Conservation (phyloP, 2,797 vertebrate species). For the Amblyopsis hoosieri region DNA sequence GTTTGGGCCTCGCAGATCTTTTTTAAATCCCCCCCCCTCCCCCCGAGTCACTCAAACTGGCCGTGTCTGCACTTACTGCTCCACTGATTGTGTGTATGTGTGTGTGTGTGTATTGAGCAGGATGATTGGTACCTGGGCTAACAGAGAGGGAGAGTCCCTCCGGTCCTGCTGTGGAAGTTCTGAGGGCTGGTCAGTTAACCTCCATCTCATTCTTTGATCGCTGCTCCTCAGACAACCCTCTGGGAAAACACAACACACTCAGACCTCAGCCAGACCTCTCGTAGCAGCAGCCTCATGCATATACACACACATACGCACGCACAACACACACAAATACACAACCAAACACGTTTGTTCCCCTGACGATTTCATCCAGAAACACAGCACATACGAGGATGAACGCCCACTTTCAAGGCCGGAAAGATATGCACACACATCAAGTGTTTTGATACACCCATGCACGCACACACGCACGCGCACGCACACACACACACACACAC, state of each 20-base stretch:
- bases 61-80: slow-evolving; percentile 53
- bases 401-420: slow-evolving; percentile 4
- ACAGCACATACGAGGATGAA: neutral
- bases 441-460: slow-evolving; percentile 21
- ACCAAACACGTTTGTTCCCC: slow-evolving; percentile 7
- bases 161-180: slow-evolving; percentile 76
- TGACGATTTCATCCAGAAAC: neutral
- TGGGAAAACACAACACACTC: slow-evolving; percentile 72
- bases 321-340: slow-evolving; percentile 4
- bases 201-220: slow-evolving; percentile 77
- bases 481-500: neutral
- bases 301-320: slow-evolving; percentile 25
- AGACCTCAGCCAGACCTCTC: slow-evolving; percentile 53
- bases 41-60: slow-evolving; percentile 65
- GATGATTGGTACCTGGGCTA: slow-evolving; percentile 75
- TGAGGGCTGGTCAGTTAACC: slow-evolving; percentile 79
- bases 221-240: slow-evolving; percentile 67
- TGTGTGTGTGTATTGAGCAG: slow-evolving; percentile 42
- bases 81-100: slow-evolving; percentile 57
- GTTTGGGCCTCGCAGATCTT: slow-evolving; percentile 76
- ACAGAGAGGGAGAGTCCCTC: slow-evolving; percentile 64
- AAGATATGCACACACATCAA: slow-evolving; percentile 15
- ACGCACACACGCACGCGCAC: slow-evolving; percentile 1
- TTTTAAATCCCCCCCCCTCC: slow-evolving; percentile 55
- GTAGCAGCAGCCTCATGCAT: slow-evolving; percentile 27